Percentiles rank a stretch among this genome's conserved stretches.
phyloP scores from a whole-genome alignment of 2,797 vertebrate species.

The Hybognathus amarus region DNA sequence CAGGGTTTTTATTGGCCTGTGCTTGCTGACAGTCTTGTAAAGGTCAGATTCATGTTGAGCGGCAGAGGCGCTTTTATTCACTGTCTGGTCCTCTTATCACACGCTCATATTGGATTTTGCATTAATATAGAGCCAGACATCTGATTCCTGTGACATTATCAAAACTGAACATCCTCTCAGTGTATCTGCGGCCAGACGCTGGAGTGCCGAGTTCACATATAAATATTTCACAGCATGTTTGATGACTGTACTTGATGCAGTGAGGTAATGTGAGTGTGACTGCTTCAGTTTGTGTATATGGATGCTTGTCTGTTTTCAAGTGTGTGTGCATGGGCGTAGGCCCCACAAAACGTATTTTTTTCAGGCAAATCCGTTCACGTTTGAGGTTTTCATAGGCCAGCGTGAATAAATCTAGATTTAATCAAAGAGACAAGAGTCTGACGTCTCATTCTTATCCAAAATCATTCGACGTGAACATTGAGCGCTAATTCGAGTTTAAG shows the following conservation, averaged over 20 bases:
- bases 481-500: too few species aligned
- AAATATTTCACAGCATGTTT: slow-evolving; percentile 40
- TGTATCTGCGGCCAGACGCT: slow-evolving; percentile 19
- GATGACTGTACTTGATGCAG: slow-evolving; percentile 52
- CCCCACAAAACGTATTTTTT: neutral
- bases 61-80: neutral
- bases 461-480: too few species aligned
- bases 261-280: slow-evolving; percentile 54
- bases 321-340: neutral
- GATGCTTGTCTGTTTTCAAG: neutral
- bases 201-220: neutral
- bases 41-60: slow-evolving; percentile 49
- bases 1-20: slow-evolving; percentile 22
- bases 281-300: neutral
- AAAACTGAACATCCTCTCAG: slow-evolving; percentile 41
- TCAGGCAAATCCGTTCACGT: neutral
- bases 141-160: slow-evolving; percentile 53
- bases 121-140: slow-evolving; percentile 42
- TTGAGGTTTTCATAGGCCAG: too few species aligned
- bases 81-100: slow-evolving; percentile 16
- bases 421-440: neutral
- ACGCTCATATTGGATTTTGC: slow-evolving; percentile 11
- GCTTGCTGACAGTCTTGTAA: slow-evolving; percentile 31
- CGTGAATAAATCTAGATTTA: too few species aligned
- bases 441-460: neutral